Base-by-base conservation (phyloP, 2,797 vertebrate genomes). In the Chanos chanos region DNA sequence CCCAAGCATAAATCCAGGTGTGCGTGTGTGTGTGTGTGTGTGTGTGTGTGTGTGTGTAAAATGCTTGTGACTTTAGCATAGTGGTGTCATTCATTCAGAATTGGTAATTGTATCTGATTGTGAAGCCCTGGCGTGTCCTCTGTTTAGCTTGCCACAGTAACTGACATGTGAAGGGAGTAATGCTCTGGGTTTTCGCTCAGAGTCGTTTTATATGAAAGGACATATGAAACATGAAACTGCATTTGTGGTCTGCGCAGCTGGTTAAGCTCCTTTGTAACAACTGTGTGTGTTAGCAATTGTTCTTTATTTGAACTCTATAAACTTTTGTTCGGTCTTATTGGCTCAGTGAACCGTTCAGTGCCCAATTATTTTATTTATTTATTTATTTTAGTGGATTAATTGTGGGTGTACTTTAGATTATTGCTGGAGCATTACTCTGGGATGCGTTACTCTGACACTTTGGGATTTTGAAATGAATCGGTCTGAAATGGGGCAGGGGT, bases 381-480 rank as follows among this genome's bases (percentile, higher is more conserved):
- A 25, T 27, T 2, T 39, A 4, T 52, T 59, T 41, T 66, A 24
- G 43, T 63, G 30, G 27, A 37, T 66, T 44, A 28, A n/a, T 52
- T 30, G 34, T 41, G 21, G 22, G 18, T 30, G 19, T 39, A 36
- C 55, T 70, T 33, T 30, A 25, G 53, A 24, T 54, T 28, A 41
- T n/a, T 16, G 22, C 31, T 40, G 27, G 56, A 33, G 53, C 39
- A 5, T 45, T 55, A 52, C 28, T 24, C 9, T 6, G 9, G 16
- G 8, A 4, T 9, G 25, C 1, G 10, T 54, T n/a, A n/a, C n/a
- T 57, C 61, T 54, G 71, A 74, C 69, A 68, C 62, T 7, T 43
- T 76, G 65, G 71, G 71, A 64, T 64, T 79, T 73, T 71, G 73
- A 82, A 61, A 63, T 49, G 63, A 64, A 70, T 79, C 64, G 22